phyloP scores from a whole-genome alignment of 2,888 invertebrate species.

The Acanthococcus lagerstroemiae region DNA sequence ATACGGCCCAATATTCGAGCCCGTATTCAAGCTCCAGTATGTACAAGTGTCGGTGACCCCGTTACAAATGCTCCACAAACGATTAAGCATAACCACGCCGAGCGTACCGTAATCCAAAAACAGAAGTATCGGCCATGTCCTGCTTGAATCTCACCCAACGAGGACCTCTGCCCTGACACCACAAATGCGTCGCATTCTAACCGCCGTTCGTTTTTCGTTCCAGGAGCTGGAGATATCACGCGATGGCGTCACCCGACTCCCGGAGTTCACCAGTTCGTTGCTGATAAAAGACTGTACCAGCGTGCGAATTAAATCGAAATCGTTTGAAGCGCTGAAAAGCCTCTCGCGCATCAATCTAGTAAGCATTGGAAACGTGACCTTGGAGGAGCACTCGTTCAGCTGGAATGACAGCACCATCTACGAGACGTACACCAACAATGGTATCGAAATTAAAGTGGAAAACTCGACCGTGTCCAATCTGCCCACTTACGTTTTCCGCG shows the following conservation, averaged over 20 bases:
- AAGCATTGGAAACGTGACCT: constrained; percentile 52
- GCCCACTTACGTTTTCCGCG: constrained; percentile 54
- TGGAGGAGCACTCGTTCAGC: constrained; percentile 52
- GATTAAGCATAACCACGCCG: too few relatives aligned
- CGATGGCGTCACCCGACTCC: constrained; percentile 39
- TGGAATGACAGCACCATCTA: constrained; percentile 44
- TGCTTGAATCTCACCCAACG: too few relatives aligned
- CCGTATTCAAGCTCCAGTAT: too few relatives aligned
- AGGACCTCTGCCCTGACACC: too few relatives aligned
- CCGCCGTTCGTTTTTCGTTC: too few relatives aligned
- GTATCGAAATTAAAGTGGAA: constrained; percentile 39
- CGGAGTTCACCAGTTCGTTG: constrained; percentile 49
- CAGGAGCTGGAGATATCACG: constrained; percentile 19
- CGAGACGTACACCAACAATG: constrained; percentile 38
- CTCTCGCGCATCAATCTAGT: constrained; percentile 54
- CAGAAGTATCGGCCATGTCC: too few relatives aligned
- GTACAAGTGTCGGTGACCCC: too few relatives aligned
- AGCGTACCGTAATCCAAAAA: too few relatives aligned
- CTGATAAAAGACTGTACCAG: constrained; percentile 56
- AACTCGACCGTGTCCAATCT: constrained; percentile 44
- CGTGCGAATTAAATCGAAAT: constrained; percentile 50
- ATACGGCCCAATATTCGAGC: too few relatives aligned
- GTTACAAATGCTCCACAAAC: too few relatives aligned
- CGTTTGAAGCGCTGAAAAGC: constrained; percentile 51
- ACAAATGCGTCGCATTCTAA: too few relatives aligned